Conservation (phyloP, 2,797 vertebrate genomes). For the Sebastes steindachneri region DNA sequence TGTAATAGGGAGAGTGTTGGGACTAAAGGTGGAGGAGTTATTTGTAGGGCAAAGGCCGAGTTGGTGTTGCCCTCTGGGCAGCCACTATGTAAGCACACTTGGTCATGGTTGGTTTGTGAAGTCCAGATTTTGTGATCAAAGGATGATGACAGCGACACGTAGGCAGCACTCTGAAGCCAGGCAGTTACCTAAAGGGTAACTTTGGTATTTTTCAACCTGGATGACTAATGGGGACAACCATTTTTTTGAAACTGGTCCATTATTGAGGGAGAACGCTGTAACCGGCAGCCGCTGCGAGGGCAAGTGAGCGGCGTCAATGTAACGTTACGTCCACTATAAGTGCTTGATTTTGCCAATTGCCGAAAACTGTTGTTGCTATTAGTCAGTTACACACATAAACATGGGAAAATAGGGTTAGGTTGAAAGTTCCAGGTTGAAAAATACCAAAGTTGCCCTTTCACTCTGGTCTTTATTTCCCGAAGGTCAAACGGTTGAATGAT, state of each 20-base stretch:
- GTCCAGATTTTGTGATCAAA: background rate
- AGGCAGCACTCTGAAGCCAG: background rate
- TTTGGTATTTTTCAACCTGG: too few relatives aligned
- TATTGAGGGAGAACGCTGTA: too few relatives aligned
- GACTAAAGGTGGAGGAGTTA: conserved; percentile 6
- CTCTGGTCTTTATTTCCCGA: too few relatives aligned
- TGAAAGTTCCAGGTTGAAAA: too few relatives aligned
- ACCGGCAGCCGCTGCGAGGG: too few relatives aligned
- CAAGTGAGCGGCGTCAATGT: background rate
- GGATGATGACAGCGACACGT: background rate
- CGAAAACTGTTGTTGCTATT: too few relatives aligned
- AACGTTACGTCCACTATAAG: background rate
- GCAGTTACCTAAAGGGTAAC: background rate
- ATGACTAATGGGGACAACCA: too few relatives aligned
- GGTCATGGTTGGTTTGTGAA: background rate
- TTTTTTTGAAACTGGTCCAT: too few relatives aligned
- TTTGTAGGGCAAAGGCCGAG: background rate
- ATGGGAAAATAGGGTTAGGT: too few relatives aligned
- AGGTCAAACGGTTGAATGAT: too few relatives aligned
- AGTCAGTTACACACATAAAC: too few relatives aligned
- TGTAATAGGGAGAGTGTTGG: background rate
- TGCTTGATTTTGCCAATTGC: background rate
- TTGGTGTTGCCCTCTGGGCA: background rate
- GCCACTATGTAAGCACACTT: background rate
- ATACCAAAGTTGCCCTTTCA: too few relatives aligned